Evolutionary conservation across 2,797 vertebrate genomes (phyloP).

Genomic region (Oreonectes daqikongensis): DNA sequence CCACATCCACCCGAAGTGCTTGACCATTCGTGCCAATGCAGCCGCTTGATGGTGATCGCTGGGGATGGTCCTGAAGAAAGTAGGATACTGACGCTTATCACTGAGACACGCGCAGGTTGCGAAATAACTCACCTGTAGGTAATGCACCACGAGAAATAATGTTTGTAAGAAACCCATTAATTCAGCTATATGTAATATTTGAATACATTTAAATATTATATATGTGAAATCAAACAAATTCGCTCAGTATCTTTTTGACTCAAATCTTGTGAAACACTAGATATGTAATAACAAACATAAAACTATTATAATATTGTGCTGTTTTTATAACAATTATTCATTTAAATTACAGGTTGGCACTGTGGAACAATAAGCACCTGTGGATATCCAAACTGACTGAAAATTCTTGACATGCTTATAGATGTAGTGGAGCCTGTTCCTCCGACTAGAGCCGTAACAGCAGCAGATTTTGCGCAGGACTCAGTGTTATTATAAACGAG

Average conservation of each 20-base stretch:
- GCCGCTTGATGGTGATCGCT: constrained; percentile 74
- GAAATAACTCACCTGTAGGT: constrained; percentile 41
- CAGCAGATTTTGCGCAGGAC: constrained; percentile 24
- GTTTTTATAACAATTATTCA: neutral
- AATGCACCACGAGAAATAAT: neutral
- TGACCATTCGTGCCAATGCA: constrained; percentile 65
- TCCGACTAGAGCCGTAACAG: constrained; percentile 61
- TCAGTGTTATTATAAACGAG: neutral
- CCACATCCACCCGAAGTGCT: constrained; percentile 74
- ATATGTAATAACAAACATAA: too few species aligned
- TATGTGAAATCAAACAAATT: too few species aligned
- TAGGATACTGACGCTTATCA: constrained; percentile 47
- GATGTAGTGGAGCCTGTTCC: constrained; percentile 71
- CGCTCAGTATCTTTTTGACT: too few species aligned
- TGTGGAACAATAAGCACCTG: constrained; percentile 55
- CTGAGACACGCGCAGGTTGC: constrained; percentile 49
- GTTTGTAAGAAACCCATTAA: too few species aligned
- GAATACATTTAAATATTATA: too few species aligned
- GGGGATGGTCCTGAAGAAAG: constrained; percentile 62
- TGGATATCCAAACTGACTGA: constrained; percentile 66
- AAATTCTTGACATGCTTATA: constrained; percentile 68
- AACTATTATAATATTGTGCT: too few species aligned
- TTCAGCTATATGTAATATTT: neutral
- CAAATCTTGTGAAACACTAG: too few species aligned
- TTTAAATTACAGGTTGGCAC: neutral